Percentiles rank a stretch among this genome's conserved stretches.
phyloP scores from a whole-genome alignment of 2,113 vertebrate genomes.

The Istiophorus platypterus region DNA sequence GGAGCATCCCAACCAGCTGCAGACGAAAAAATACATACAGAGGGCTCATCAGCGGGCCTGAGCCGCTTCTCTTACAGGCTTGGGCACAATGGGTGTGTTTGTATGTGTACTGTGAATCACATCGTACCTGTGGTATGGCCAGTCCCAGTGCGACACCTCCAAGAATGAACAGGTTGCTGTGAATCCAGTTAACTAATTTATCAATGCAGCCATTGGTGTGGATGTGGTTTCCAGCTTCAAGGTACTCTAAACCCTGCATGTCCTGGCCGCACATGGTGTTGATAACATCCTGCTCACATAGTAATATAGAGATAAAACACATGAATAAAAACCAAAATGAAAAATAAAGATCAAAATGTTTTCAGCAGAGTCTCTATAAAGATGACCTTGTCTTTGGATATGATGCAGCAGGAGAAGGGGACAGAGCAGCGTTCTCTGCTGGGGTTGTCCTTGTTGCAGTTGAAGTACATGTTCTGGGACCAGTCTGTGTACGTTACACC shows the following conservation, averaged over 20 bases:
- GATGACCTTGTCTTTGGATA: slow-evolving; percentile 79
- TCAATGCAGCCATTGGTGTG: slow-evolving; percentile 95
- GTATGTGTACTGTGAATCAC: not conserved
- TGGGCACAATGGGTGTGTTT: not conserved
- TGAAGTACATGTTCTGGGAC: slow-evolving; percentile 93
- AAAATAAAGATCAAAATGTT: accelerated
- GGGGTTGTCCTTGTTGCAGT: slow-evolving; percentile 87
- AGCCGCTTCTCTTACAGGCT: not conserved
- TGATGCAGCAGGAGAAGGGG: slow-evolving; percentile 92
- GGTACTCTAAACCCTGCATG: slow-evolving; percentile 85
- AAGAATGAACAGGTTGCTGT: slow-evolving; percentile 93
- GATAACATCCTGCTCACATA: slow-evolving; percentile 84
- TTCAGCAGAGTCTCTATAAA: too few species aligned
- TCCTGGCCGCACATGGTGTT: slow-evolving; percentile 96
- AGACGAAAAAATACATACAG: slow-evolving; percentile 26
- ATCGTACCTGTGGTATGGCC: slow-evolving; percentile 90
- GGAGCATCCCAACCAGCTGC: slow-evolving; percentile 93
- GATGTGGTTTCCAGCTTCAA: slow-evolving; percentile 85
- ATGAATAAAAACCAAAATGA: not conserved
- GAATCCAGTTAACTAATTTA: slow-evolving; percentile 93
- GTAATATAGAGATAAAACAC: not conserved
- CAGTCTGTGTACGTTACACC: slow-evolving; percentile 90
- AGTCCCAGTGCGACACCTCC: slow-evolving; percentile 92
- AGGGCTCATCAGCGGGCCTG: not conserved
- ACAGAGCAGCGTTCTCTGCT: slow-evolving; percentile 92